Evolutionary conservation across 2,113 vertebrate genomes (phyloP), one percentile per base, ranked within the genome.

Genomic region (Lamprologus speciosus): DNA sequence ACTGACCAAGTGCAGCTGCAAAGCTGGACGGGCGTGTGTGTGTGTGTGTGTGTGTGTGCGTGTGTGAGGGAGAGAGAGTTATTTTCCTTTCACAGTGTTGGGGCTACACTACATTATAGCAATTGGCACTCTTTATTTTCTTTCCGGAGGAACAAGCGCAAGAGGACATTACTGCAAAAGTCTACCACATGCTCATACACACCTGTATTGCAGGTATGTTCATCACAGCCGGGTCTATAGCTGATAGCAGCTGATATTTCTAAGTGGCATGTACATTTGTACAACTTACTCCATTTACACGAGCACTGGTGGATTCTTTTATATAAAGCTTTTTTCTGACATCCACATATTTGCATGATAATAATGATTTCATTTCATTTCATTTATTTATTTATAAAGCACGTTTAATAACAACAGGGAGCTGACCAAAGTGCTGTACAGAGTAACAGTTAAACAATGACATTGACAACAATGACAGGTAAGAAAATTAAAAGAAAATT

Each of bases 1-100:
- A 85, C 86, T 88, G 86, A 91, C 92, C 91, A 82, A 90, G 85
- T 33, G 75, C 81, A 85, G 86, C 90, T 88, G 70, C 89, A 89
- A 85, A 57, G 82, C 86, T 42, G 84, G 82, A 80, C 81, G 17
- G 31, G 13, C 14, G 28, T 4, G 6, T 40, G 37, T 28, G 53
- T 90, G 54, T 37, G 54, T n/a, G 63, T 26, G 80, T 47, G 35
- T 47, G 33, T 26, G 28, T 26, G 28, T 45, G 23, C 31, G 88
- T 23, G 53, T 21, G 45, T 17, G 45, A 47, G 45, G 14, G 26
- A 11, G 51, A 21, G 79, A 55, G 5, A 45, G 37, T 65, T 80
- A 45, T 65, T 35, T 81, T 85, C 42, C 51, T 63, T 68, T 75
- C 35, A 57, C 58, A 80, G 51, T 86, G 65, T 70, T 68, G 35